A percentile compares a stretch with the other conserved stretches of the same genome.
Conservation (phyloP, 1,140 invertebrate genomes). For the Asbolus verrucosus region DNA sequence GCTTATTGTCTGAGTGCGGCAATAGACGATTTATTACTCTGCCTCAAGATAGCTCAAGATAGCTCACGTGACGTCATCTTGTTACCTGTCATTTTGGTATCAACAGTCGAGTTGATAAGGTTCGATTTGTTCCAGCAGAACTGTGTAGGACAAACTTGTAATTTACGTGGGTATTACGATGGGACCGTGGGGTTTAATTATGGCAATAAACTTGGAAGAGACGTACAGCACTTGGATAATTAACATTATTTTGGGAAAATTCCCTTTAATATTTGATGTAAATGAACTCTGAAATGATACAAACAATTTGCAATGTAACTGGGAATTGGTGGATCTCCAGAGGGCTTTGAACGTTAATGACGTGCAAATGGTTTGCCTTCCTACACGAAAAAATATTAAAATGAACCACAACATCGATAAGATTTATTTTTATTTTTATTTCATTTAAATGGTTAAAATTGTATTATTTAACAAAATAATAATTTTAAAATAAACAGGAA, state of each 20-base stretch:
- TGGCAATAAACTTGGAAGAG: not conserved
- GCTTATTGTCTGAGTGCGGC: slow-evolving; percentile 3
- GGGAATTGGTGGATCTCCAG: not conserved
- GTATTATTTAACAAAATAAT: too few species aligned
- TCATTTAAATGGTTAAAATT: too few species aligned
- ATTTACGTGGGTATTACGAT: not conserved
- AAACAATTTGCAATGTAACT: not conserved
- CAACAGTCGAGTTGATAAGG: not conserved
- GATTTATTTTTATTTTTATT: too few species aligned
- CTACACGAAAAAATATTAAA: too few species aligned
- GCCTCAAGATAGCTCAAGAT: not conserved
- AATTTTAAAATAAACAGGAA: too few species aligned
- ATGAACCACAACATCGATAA: too few species aligned
- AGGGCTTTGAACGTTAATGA: slow-evolving; percentile 30
- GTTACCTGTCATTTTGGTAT: slow-evolving; percentile 24
- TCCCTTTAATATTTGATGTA: slow-evolving; percentile 15
- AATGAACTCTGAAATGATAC: slow-evolving; percentile 14
- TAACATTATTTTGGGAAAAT: slow-evolving; percentile 32
- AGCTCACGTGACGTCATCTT: not conserved
- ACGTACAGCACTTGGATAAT: slow-evolving; percentile 8
- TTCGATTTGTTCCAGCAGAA: not conserved
- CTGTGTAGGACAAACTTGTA: not conserved
- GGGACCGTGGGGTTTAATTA: not conserved
- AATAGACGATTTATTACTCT: slow-evolving; percentile 16
- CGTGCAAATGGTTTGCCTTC: not conserved